A percentile compares a stretch with the other conserved stretches of the same genome.
Evolutionary conservation across 2,797 vertebrate genomes (phyloP).

Genomic region (Denticeps clupeoides): DNA sequence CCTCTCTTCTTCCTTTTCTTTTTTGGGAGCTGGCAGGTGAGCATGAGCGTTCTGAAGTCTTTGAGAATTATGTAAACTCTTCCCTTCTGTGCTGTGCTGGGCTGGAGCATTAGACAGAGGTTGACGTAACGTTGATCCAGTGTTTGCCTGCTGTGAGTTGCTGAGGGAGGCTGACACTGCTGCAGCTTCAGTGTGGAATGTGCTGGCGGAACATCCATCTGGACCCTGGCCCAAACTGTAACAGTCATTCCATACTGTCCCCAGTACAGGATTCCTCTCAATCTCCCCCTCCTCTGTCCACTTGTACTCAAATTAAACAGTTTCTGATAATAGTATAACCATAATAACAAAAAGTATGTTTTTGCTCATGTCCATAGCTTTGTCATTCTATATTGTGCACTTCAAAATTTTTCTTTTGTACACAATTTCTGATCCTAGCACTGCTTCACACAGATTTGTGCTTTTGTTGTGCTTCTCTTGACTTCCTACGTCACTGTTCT

Average conservation of each 20-base stretch:
- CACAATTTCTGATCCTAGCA: no score
- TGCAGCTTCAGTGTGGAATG: constrained; percentile 44
- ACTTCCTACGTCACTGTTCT: constrained; percentile 11
- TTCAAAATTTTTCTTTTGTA: no score
- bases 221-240: constrained; percentile 44
- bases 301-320: no score
- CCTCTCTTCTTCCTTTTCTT: constrained; percentile 8
- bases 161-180: constrained; percentile 21
- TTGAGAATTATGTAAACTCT: constrained; percentile 21
- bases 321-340: no score
- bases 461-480: not conserved
- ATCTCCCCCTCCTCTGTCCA: no score
- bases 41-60: constrained; percentile 27
- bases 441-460: not conserved
- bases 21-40: constrained; percentile 18
- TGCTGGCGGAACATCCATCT: constrained; percentile 55
- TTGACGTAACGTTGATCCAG: constrained; percentile 26
- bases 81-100: constrained; percentile 5
- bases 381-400: no score
- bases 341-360: no score
- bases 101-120: constrained; percentile 13
- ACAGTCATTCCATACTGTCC: constrained; percentile 14
- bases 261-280: constrained; percentile 31
- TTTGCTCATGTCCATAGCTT: no score
- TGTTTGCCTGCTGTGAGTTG: constrained; percentile 33